Percentiles rank a stretch among this genome's conserved stretches.
phyloP scores from a whole-genome alignment of 2,888 invertebrate genomes.

The Epinotia demarniana region DNA sequence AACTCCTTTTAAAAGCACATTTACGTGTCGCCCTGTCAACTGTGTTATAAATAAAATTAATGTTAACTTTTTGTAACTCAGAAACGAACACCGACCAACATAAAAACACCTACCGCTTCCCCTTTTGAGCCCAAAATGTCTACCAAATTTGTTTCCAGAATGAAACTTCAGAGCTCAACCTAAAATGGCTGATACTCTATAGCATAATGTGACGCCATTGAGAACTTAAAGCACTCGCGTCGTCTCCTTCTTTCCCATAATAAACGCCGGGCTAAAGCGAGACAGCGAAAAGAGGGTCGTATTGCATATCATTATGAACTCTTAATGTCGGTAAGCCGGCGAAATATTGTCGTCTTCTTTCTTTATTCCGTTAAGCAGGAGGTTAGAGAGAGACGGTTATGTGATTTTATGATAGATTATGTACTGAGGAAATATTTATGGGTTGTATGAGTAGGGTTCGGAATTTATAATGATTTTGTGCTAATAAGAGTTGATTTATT shows the following conservation, averaged over 20 bases:
- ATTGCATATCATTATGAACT: slow-evolving; percentile 73
- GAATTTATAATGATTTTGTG: slow-evolving; percentile 35
- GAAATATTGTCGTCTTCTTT: slow-evolving; percentile 57
- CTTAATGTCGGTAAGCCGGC: slow-evolving; percentile 53
- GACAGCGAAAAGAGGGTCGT: slow-evolving; percentile 64
- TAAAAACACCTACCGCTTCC: slow-evolving; percentile 2
- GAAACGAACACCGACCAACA: slow-evolving; percentile 17
- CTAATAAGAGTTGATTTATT: slow-evolving; percentile 37
- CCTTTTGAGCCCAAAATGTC: neutral
- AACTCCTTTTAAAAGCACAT: slow-evolving; percentile 45
- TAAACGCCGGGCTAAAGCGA: slow-evolving; percentile 50
- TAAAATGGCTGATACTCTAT: slow-evolving; percentile 28
- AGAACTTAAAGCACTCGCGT: slow-evolving; percentile 43
- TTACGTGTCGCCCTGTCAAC: slow-evolving; percentile 41
- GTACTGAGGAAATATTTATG: slow-evolving; percentile 58
- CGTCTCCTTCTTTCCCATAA: slow-evolving; percentile 52
- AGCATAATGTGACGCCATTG: slow-evolving; percentile 34
- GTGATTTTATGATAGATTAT: slow-evolving; percentile 60
- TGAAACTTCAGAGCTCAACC: slow-evolving; percentile 20
- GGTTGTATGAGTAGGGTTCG: slow-evolving; percentile 10
- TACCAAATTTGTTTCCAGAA: slow-evolving; percentile 8
- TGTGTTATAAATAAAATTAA: slow-evolving; percentile 44
- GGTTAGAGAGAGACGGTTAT: slow-evolving; percentile 23
- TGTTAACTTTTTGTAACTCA: slow-evolving; percentile 38
- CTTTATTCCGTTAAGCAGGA: slow-evolving; percentile 24